These are phyloP conservation scores for Chamaea fasciata DNA, from an alignment of 2,113 vertebrate species.

Conservation along the genomic window DNA sequence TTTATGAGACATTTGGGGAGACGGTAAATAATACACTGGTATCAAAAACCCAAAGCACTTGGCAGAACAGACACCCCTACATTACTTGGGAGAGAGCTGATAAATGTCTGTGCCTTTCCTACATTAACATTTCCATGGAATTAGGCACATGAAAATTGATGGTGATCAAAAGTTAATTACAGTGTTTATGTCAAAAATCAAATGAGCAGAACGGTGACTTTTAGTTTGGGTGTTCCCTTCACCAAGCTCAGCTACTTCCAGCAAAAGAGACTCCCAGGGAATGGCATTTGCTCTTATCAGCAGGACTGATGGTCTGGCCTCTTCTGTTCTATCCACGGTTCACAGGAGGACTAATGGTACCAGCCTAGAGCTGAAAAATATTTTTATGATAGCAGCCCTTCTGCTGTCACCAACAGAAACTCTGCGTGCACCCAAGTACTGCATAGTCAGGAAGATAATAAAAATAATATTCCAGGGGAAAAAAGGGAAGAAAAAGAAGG, in stretches of 20 bases:
- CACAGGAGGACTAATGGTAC: not conserved
- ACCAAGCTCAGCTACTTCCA: not conserved
- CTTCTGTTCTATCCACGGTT: not conserved
- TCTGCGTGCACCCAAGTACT: not conserved
- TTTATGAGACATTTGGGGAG: not conserved
- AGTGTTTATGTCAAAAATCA: conserved; percentile 6
- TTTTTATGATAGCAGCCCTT: not conserved
- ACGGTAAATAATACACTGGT: not conserved
- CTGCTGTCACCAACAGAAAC: not conserved
- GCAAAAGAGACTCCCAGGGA: not conserved
- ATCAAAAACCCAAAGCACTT: not conserved
- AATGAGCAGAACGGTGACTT: not conserved
- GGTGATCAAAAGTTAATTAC: conserved; percentile 15
- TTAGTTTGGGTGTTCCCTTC: not conserved
- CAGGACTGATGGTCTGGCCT: not conserved
- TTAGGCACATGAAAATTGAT: not conserved
- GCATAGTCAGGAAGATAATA: not conserved
- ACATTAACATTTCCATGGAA: not conserved
- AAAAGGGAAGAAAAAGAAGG: not conserved
- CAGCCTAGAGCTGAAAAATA: not conserved
- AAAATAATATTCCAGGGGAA: not conserved
- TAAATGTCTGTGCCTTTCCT: not conserved
- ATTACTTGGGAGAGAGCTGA: not conserved
- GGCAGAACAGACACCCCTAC: not conserved
- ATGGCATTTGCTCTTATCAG: not conserved